Evolutionary conservation across 1,140 invertebrate species (phyloP), one percentile per base, ranked within the genome.

Genomic region (Zaprionus lachaisei): DNA sequence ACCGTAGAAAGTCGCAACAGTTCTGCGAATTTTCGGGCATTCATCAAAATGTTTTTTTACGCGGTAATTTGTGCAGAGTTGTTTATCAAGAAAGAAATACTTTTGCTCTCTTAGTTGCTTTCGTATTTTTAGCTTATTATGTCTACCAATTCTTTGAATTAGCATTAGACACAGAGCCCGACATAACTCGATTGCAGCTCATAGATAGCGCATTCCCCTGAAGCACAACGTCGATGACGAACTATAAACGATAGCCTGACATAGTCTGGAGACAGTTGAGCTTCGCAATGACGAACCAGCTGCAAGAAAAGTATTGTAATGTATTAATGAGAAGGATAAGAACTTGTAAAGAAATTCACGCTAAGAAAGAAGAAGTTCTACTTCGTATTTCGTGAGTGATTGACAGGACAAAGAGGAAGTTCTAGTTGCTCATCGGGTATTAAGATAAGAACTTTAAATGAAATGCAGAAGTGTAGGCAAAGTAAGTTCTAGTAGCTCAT

Each of bases 1-100:
- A 15, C 54, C 54, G 15, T 28, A 56, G 54, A 24, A 56, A 56
- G 15, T 22, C 15, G 28, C 49, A 44, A 31, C 17, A 55, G 20
- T 64, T 71, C 60, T 6, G 38, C 54, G 17, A 58, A 47, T 58
- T 7, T 34, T 34, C 31, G 11, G 3, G 31, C 31, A 34, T 34
- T 34, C 31, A 34, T 34, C 31, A 34, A 11, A 22, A 1, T 7
- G 4, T 3, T 34, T 11, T 31, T 34, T 49, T 49, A 31, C 38
- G 47, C 47, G 20, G 47, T 51, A 44, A 11, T 65, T 72, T 72
- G 54, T 57, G 37, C 51, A 38, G 37, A 63, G 11, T 63, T 49
- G 37, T 63, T 62, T 26, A 26, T 26, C 15, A 56, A 57, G 31
- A 64, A 47, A 37, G 20, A 47, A 72, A 44, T 44, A 12, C 57